Evolutionary conservation across 2,113 vertebrate genomes (phyloP), one percentile per base, ranked within the genome.

Genomic region (Serinus canaria): DNA sequence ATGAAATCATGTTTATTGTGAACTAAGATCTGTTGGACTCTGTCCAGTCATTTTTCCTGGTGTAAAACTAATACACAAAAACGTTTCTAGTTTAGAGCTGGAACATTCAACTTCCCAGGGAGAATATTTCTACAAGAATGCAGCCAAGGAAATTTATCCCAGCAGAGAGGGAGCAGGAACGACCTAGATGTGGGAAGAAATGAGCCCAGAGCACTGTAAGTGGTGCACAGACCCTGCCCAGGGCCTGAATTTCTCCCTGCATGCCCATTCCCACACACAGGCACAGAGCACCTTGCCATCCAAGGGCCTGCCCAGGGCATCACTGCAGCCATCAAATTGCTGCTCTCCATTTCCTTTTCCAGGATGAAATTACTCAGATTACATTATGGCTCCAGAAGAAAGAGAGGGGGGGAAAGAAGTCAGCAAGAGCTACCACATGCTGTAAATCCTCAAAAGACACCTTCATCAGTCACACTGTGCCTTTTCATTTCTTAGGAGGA

Each of bases 351-450:
- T 89, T 47, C 33, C 55, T 82, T 70, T 75, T 58, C 76, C 68
- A 88, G 88, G 74, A 78, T 74, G 87, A 59, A 96, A 88, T 92
- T 60, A 90, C 90, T 88, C 68, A 30, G 39, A 83, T 73, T 76
- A 18, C 78, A 62, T 87, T 87, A 62, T 33, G 43, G 81, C 58
- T 85, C 28, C 62, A 91, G 81, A 64, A 82, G 13, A 49, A 79
- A 76, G 60, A 13, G 28, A 35, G 15, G 30, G 58, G 58, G 44
- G 28, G 7, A 2, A 19, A 19, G 21, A 47, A 94, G n/a, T 66
- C 93, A 68, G 39, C 49, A 27, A 58, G 87, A 85, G 44, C 43
- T 28, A 24, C 63, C 13, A 1, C 83, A 39, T 41, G 62, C 81
- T 89, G 87, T 37, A 85, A 89, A 87, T 89, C 64, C 74, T 79